These are phyloP conservation scores for Calephelis perditalis DNA, from an alignment of 2,888 invertebrate genomes.

Conservation along the genomic window DNA sequence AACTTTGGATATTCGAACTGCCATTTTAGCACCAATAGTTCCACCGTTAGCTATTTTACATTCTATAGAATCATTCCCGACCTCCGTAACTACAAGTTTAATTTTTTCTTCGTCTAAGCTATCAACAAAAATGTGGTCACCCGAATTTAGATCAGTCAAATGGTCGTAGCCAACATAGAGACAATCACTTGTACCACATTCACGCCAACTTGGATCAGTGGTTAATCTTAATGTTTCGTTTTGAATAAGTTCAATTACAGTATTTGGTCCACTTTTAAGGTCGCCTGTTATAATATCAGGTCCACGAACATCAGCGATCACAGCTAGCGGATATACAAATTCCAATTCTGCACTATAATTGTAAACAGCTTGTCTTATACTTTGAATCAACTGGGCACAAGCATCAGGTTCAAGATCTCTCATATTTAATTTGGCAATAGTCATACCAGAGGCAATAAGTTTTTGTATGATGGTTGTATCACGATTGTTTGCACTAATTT, in stretches of 20 bases:
- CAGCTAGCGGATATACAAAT: conserved; percentile 68
- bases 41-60: conserved; percentile 76
- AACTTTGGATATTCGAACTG: conserved; percentile 71
- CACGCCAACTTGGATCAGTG: conserved; percentile 70
- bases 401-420: conserved; percentile 61
- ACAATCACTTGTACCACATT: conserved; percentile 73
- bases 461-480: conserved; percentile 61
- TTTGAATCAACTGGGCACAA: conserved; percentile 62
- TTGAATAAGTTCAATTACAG: conserved; percentile 52
- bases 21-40: conserved; percentile 67
- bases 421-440: conserved; percentile 63
- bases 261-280: conserved; percentile 54
- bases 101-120: conserved; percentile 55
- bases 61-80: conserved; percentile 65
- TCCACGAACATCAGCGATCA: conserved; percentile 59
- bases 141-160: conserved; percentile 66
- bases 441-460: conserved; percentile 67
- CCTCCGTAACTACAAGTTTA: conserved; percentile 50
- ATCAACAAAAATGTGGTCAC: conserved; percentile 71
- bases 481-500: conserved; percentile 54
- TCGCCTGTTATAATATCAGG: conserved; percentile 66
- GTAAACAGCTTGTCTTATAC: conserved; percentile 65
- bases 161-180: conserved; percentile 75
- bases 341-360: conserved; percentile 68
- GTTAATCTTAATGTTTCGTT: conserved; percentile 65